These are phyloP conservation scores for Anoncus sp. DNA, from an alignment of 2,888 invertebrate genomes.

Conservation along the genomic window DNA sequence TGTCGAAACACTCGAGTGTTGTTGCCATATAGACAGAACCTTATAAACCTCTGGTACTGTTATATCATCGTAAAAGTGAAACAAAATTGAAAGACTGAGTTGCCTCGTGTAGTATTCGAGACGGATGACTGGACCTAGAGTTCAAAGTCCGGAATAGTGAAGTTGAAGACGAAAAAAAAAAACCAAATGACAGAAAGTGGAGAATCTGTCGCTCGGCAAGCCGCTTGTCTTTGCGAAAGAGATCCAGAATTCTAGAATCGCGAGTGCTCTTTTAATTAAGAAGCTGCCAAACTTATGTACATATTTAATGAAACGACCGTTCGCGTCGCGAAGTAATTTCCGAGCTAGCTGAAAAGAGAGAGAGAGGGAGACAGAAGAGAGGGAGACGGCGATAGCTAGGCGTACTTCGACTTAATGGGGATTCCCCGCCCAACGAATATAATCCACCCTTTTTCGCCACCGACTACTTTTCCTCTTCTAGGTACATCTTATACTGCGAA, in stretches of 20 bases:
- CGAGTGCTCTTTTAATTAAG: constrained; percentile 65
- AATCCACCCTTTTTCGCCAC: constrained; percentile 54
- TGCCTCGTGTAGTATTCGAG: not conserved
- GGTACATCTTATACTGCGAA: constrained; percentile 20
- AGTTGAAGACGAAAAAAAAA: constrained; percentile 15
- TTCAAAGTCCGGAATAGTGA: constrained; percentile 13
- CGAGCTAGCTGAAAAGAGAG: constrained; percentile 36
- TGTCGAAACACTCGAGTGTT: constrained; percentile 47
- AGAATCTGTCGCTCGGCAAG: constrained; percentile 49
- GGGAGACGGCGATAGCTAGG: constrained; percentile 25
- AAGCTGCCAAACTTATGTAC: constrained; percentile 66
- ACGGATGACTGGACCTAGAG: constrained; percentile 26
- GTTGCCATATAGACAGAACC: constrained; percentile 12
- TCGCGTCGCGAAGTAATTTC: constrained; percentile 62
- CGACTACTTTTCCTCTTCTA: constrained; percentile 32
- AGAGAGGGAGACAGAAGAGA: constrained; percentile 22
- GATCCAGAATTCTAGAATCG: constrained; percentile 40
- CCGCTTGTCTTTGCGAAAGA: constrained; percentile 41
- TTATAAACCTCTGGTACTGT: constrained; percentile 13
- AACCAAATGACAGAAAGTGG: constrained; percentile 13
- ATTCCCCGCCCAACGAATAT: constrained; percentile 62
- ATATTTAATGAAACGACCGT: constrained; percentile 65
- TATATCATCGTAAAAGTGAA: constrained; percentile 11
- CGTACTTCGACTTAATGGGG: constrained; percentile 63
- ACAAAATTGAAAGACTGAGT: constrained; percentile 10